phyloP scores from a whole-genome alignment of 2,113 vertebrate species.

The Lates calcarifer region DNA sequence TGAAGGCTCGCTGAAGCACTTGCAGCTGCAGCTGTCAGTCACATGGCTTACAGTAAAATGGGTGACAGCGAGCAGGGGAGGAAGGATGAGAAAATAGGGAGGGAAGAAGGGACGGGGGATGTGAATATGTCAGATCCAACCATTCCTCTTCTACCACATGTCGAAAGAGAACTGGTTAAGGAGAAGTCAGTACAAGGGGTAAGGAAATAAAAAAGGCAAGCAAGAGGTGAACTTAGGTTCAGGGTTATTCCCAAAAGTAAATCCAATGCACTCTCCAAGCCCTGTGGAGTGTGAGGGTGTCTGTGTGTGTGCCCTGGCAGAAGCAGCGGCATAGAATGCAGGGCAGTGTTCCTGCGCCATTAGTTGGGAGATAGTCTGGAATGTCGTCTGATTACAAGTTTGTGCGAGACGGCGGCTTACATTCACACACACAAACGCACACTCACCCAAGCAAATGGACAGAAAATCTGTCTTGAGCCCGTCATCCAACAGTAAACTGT shows the following conservation, averaged over 20 bases:
- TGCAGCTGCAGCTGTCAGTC: constrained; percentile 86
- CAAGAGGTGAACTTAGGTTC: constrained; percentile 14
- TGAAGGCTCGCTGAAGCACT: constrained; percentile 74
- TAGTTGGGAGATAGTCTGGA: constrained; percentile 72
- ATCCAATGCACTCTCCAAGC: constrained; percentile 19
- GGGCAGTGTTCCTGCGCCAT: constrained; percentile 53
- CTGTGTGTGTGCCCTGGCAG: constrained; percentile 34
- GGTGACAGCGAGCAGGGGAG: constrained; percentile 55
- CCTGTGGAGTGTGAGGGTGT: background rate
- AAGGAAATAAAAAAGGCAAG: constrained; percentile 14
- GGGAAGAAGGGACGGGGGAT: constrained; percentile 28
- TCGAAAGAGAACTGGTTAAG: constrained; percentile 40
- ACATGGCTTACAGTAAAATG: constrained; percentile 82
- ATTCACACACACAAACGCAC: constrained; percentile 11
- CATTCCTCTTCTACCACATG: no score
- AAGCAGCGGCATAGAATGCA: constrained; percentile 41
- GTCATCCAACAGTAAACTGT: constrained; percentile 25
- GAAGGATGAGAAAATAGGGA: constrained; percentile 64
- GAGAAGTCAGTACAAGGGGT: constrained; percentile 43
- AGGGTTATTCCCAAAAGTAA: constrained; percentile 55
- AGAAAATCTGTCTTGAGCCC: constrained; percentile 43
- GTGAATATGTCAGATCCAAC: constrained; percentile 61
- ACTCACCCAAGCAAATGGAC: constrained; percentile 31
- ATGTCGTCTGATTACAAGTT: constrained; percentile 76
- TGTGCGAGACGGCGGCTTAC: constrained; percentile 58